Evolutionary conservation across 2,113 vertebrate species (phyloP), one percentile per base, ranked within the genome.

Genomic region (Gymnocephalus cernua): DNA sequence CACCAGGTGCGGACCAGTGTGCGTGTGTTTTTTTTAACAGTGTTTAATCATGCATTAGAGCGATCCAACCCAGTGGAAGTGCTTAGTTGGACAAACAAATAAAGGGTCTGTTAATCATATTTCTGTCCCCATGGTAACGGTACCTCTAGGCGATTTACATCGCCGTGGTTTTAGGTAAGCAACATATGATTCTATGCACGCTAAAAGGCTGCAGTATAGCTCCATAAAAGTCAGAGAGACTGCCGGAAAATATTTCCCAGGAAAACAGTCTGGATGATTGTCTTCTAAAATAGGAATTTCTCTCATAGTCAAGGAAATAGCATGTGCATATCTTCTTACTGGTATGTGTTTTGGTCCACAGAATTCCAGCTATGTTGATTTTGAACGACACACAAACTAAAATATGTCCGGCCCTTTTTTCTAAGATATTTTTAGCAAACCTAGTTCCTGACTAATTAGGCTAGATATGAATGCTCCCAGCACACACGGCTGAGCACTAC

Each of bases 221-320:
- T 51, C 45, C 68, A 70, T 63, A 38, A 47, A 45, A 75, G 23
- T 64, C 21, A 67, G 19, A 27, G 38, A 73, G 47, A 51, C 7
- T 44, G 41, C 18, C 23, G 32, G 66, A 62, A 77, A 68, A 79
- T 50, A 79, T 77, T 87, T 81, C 56, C 71, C 23, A n/a, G 62
- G 50, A 53, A 63, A 80, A 54, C 47, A 70, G 27, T 54, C 66
- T 13, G 66, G 53, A 53, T 14, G 59, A 58, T 69, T 82, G 67
- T 87, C 78, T 91, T 87, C 83, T 86, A 89, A 89, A 92, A 86
- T 83, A 88, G 82, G 79, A 90, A 81, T 83, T 89, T 82, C 83
- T 89, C 61, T 74, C 82, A 25, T 80, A 64, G 72, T 85, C 48
- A 25, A 63, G 66, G 70, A 93, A 90, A 70, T 38, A 44, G 67